Evolutionary conservation across 2,888 invertebrate species (phyloP).

Genomic region (Allygus modestus): DNA sequence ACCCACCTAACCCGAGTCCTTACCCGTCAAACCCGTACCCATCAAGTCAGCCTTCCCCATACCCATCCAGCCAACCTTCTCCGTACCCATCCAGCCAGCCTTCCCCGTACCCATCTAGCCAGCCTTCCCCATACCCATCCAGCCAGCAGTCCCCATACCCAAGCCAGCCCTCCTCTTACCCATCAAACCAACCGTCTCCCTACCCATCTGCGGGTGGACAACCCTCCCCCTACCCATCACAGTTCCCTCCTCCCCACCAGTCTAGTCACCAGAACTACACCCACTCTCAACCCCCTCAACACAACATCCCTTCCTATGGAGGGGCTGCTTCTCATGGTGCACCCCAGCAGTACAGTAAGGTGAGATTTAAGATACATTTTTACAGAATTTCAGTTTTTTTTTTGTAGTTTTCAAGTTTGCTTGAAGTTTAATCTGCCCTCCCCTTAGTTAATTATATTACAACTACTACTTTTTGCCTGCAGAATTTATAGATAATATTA

Average conservation of each 20-base stretch:
- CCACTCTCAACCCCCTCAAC: conserved; percentile 64
- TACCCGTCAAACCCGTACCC: conserved; percentile 71
- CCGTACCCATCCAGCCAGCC: conserved; percentile 64
- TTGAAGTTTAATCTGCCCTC: no score
- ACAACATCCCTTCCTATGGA: conserved; percentile 63
- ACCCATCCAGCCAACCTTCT: conserved; percentile 62
- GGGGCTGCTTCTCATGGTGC: conserved; percentile 64
- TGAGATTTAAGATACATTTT: conserved; percentile 61
- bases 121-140: conserved; percentile 67
- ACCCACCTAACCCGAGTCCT: conserved; percentile 73
- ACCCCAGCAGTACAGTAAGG: conserved; percentile 62
- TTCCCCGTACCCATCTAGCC: conserved; percentile 67
- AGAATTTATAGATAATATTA: no score
- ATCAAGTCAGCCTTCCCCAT: conserved; percentile 70
- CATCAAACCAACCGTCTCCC: conserved; percentile 62
- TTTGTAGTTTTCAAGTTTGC: neutral
- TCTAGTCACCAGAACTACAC: conserved; percentile 62
- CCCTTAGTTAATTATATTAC: no score
- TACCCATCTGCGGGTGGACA: conserved; percentile 65
- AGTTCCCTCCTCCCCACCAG: conserved; percentile 61
- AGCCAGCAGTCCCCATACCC: conserved; percentile 63
- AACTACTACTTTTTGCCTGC: no score
- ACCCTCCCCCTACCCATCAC: conserved; percentile 66
- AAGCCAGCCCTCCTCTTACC: conserved; percentile 66
- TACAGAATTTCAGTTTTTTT: neutral